A percentile compares a stretch with the other conserved stretches of the same genome.
Evolutionary conservation across 2,888 invertebrate genomes (phyloP).

Genomic region (Caenorhabditis imperialis): DNA sequence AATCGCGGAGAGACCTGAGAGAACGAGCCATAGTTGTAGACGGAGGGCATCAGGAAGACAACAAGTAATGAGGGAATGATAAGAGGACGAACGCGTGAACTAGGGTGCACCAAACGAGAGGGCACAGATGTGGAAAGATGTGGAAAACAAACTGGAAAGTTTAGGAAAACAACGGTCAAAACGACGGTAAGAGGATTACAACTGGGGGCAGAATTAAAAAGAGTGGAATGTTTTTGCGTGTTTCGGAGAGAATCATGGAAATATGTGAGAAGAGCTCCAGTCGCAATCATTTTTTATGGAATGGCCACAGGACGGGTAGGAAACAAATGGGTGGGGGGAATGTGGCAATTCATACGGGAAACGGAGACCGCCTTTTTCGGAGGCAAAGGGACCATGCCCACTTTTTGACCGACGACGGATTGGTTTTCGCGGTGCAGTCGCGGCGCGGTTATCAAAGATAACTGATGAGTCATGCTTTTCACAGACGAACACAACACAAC

Average conservation of each 20-base stretch:
- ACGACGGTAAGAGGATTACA: neutral
- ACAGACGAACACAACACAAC: no score
- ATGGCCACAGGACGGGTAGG: constrained; percentile 7
- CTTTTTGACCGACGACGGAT: no score
- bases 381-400: no score
- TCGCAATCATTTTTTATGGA: constrained; percentile 35
- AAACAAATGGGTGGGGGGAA: neutral
- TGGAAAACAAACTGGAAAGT: neutral
- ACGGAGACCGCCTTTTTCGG: constrained; percentile 6
- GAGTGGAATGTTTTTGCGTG: neutral
- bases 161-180: no score
- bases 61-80: constrained; percentile 2
- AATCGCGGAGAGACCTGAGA: constrained; percentile 11
- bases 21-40: constrained; percentile 27
- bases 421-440: no score
- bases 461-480: no score
- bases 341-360: constrained; percentile 14
- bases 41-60: neutral
- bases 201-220: neutral
- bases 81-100: constrained; percentile 2
- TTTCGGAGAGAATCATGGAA: constrained; percentile 3
- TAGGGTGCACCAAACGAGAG: neutral
- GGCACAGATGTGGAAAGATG: neutral
- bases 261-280: neutral
- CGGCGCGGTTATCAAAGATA: no score